These are phyloP conservation scores for Epsilonema sp. DNA, from an alignment of 2,888 invertebrate genomes.

Conservation along the genomic window DNA sequence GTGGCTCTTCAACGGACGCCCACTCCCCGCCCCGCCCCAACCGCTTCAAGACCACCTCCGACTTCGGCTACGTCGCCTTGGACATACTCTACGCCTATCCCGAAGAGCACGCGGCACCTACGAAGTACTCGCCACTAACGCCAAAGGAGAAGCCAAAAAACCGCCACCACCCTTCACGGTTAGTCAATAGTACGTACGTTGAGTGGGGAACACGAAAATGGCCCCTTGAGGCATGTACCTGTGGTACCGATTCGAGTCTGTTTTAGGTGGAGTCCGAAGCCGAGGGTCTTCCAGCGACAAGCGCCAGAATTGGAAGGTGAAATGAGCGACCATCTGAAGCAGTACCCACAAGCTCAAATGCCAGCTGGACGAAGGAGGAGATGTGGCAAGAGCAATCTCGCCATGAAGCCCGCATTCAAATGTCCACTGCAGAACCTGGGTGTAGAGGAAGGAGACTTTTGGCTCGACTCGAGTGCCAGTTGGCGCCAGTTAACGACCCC, in stretches of 20 bases:
- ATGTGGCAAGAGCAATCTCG: constrained; percentile 47
- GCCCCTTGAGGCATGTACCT: no score
- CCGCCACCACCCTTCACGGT: constrained; percentile 79
- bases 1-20: constrained; percentile 78
- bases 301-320: constrained; percentile 17
- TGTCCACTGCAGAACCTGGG: constrained; percentile 63
- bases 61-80: constrained; percentile 83
- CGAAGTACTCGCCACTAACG: constrained; percentile 72
- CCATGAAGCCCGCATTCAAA: constrained; percentile 50
- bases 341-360: constrained; percentile 68
- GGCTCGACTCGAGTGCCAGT: constrained; percentile 47
- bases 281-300: constrained; percentile 23
- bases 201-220: no score
- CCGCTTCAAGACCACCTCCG: constrained; percentile 48
- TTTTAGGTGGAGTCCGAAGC: constrained; percentile 14
- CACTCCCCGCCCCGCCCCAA: constrained; percentile 48
- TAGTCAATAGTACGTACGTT: constrained; percentile 17
- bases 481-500: constrained; percentile 90
- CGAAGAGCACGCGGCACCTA: constrained; percentile 72
- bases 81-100: constrained; percentile 59
- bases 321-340: constrained; percentile 45
- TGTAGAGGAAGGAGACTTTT: constrained; percentile 54
- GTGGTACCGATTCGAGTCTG: no score
- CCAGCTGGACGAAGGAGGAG: constrained; percentile 60
- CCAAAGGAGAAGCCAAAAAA: constrained; percentile 80